Conservation (phyloP, 2,797 vertebrate species). For the Periparus ater region DNA sequence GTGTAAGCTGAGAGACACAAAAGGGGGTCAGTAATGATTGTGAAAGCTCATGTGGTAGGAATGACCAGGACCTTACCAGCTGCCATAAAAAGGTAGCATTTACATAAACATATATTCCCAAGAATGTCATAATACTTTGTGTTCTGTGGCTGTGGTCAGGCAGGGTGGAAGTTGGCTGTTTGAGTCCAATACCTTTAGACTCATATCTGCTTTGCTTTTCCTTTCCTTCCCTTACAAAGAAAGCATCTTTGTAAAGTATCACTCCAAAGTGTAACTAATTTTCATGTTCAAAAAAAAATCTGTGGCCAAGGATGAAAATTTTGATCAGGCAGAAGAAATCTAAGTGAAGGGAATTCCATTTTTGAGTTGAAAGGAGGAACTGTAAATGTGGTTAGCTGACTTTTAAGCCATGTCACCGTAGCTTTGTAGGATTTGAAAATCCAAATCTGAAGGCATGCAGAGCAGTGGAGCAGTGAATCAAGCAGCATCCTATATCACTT, state of each 20-base stretch:
- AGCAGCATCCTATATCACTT: neutral
- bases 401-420: neutral
- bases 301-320: neutral
- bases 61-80: neutral
- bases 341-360: neutral
- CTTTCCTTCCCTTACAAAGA: neutral
- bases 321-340: neutral
- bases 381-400: neutral
- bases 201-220: neutral
- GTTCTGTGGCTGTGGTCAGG: neutral
- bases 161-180: neutral
- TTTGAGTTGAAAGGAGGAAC: neutral
- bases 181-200: neutral
- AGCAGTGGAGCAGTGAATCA: neutral
- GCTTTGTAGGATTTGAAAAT: neutral
- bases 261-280: neutral
- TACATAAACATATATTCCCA: neutral
- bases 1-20: neutral
- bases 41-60: neutral
- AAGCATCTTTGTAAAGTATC: neutral
- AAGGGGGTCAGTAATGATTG: neutral
- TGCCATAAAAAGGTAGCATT: neutral
- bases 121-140: neutral
- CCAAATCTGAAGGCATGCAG: neutral
- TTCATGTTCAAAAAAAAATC: neutral